These are phyloP conservation scores for Apus apus DNA, from an alignment of 2,113 vertebrate species.

Conservation along the genomic window DNA sequence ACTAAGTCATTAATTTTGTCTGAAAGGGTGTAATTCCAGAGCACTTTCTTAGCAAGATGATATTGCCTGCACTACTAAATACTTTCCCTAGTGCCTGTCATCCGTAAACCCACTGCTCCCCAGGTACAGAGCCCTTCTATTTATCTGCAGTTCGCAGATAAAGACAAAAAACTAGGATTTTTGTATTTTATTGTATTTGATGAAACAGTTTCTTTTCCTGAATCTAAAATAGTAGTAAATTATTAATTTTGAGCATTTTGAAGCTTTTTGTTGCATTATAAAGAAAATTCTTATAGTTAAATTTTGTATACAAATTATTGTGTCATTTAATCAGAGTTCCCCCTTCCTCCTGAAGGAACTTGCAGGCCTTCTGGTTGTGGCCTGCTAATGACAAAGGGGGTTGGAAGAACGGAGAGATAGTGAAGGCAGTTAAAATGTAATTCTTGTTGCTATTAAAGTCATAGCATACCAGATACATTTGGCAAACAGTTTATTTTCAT, in stretches of 20 bases:
- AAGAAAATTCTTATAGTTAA: background rate
- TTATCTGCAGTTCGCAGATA: background rate
- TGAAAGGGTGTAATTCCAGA: slow-evolving; percentile 48
- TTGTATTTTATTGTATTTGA: slow-evolving; percentile 12
- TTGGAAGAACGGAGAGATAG: background rate
- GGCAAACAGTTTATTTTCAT: background rate
- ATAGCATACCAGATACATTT: background rate
- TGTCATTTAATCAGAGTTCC: background rate
- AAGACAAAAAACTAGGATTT: background rate
- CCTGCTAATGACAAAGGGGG: background rate
- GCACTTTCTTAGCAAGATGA: slow-evolving; percentile 20
- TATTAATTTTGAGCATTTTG: background rate
- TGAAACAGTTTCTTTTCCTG: background rate
- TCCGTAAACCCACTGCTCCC: background rate
- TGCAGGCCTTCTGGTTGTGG: background rate
- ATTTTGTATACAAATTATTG: background rate
- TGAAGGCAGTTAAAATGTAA: background rate
- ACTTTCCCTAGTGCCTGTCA: slow-evolving; percentile 3
- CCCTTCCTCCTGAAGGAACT: background rate
- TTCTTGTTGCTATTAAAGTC: background rate
- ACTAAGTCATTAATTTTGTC: slow-evolving; percentile 62
- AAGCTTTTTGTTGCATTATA: background rate
- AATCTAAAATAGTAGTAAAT: background rate
- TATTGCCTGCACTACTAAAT: slow-evolving; percentile 60
- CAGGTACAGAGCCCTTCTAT: background rate